These are phyloP conservation scores for Branchinecta lindahli DNA, from an alignment of 1,140 invertebrate species.

Conservation along the genomic window DNA sequence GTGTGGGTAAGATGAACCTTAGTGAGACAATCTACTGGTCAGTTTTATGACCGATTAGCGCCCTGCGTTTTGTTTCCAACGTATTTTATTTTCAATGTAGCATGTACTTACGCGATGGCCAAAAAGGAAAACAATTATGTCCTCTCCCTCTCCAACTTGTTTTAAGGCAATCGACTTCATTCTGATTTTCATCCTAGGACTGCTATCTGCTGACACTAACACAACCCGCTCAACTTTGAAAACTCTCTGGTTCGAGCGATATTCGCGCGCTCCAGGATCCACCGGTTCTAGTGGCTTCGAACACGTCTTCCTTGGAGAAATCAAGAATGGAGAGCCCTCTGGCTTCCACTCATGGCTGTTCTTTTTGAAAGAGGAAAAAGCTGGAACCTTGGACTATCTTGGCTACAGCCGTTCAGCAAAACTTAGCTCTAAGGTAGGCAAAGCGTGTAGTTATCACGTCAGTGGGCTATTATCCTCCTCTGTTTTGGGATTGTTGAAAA, in stretches of 20 bases:
- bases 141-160: too few species aligned
- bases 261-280: conserved; percentile 17
- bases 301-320: conserved; percentile 34
- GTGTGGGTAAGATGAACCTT: too few species aligned
- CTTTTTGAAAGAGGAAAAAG: conserved; percentile 29
- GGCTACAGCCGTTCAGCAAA: conserved; percentile 23
- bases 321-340: conserved; percentile 27
- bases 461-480: too few species aligned
- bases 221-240: conserved; percentile 18
- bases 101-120: too few species aligned
- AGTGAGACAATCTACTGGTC: too few species aligned
- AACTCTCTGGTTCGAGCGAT: conserved; percentile 24
- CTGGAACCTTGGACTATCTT: conserved; percentile 29
- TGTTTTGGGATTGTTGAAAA: too few species aligned
- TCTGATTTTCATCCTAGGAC: neutral
- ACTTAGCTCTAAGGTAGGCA: neutral
- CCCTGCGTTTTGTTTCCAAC: too few species aligned
- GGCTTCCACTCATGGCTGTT: conserved; percentile 36
- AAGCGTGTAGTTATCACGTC: too few species aligned
- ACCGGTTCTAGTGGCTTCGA: conserved; percentile 32
- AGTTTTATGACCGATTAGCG: too few species aligned
- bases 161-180: neutral
- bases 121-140: too few species aligned
- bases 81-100: too few species aligned
- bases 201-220: neutral